Evolutionary conservation across 1,140 invertebrate genomes (phyloP), one percentile per base, ranked within the genome.

Genomic region (Sycophila sp.): DNA sequence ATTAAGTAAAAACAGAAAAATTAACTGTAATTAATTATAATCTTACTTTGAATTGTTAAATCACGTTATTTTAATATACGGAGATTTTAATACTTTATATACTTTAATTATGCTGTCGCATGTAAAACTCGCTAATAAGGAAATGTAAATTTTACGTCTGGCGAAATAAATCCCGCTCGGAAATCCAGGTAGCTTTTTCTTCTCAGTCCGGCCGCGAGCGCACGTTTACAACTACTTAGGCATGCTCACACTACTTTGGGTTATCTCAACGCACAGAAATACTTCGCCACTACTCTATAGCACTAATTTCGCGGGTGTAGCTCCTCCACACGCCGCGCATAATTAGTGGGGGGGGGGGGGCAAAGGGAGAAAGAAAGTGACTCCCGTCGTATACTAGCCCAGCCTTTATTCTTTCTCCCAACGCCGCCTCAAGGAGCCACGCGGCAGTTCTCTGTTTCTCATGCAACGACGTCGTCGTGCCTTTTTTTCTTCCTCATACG

Each of bases 181-280:
- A 32, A n/a, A n/a, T 34, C 36, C 17, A 1, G 4, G 15, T 2
- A 56, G 24, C 15, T 22, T 32, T 45, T 28, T 42, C 19, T 42
- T 19, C 7, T 19, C 19, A 24, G 19, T 49, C 24, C 0, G n/a
- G n/a, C n/a, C n/a, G n/a, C n/a, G n/a, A 60, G 38, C 38, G 45
- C 11, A n/a, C 34, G 15, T 40, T 17, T 11, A 56, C 15, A 42
- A 34, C 66, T 68, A 68, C 42, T 59, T 28, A 15, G 15, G 24
- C 63, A 66, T 40, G 49, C 36, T 30, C n/a, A 8, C 15, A 42
- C 47, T 53, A 64, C 47, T 64, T 13, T n/a, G n/a, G n/a, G 4
- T 15, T 58, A 17, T 22, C 7, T 1, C 24, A 13, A 58, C n/a
- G 53, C 28, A 67, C 47, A 67, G 36, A 22, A 67, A n/a, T n/a